phyloP scores from a whole-genome alignment of 2,797 vertebrate genomes.

The Brachymystax lenok region DNA sequence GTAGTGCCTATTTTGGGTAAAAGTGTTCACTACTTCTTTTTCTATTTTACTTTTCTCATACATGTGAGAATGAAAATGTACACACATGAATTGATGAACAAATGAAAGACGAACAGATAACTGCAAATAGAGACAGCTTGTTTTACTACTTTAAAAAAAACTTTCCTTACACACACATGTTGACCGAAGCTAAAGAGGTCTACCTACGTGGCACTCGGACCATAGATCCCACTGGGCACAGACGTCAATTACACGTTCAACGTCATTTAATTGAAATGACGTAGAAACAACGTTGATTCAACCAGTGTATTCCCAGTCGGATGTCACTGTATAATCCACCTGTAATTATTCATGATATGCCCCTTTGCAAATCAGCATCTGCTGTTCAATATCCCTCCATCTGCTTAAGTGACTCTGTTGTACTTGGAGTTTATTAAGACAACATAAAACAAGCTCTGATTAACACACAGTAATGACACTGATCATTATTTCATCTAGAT shows the following conservation, averaged over 20 bases:
- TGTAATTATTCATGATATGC: slow-evolving; percentile 85
- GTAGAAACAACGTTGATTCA: too few relatives aligned
- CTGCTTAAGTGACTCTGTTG: slow-evolving; percentile 81
- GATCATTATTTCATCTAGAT: slow-evolving; percentile 27
- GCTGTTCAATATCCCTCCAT: slow-evolving; percentile 84
- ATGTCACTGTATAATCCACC: slow-evolving; percentile 71
- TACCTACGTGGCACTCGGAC: slow-evolving; percentile 37
- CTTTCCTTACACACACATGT: slow-evolving; percentile 3
- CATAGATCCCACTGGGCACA: slow-evolving; percentile 51
- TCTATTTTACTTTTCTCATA: too few relatives aligned
- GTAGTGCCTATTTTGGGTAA: too few relatives aligned
- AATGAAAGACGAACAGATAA: too few relatives aligned
- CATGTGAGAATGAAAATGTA: too few relatives aligned
- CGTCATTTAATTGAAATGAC: too few relatives aligned
- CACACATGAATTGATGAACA: too few relatives aligned
- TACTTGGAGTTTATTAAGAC: slow-evolving; percentile 27
- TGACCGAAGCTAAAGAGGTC: slow-evolving; percentile 20
- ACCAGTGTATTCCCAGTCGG: too few relatives aligned
- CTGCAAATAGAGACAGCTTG: too few relatives aligned
- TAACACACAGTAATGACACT: slow-evolving; percentile 22
- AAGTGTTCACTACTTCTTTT: too few relatives aligned
- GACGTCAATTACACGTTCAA: too few relatives aligned
- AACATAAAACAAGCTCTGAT: slow-evolving; percentile 27
- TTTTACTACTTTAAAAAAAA: too few relatives aligned
- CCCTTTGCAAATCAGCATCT: slow-evolving; percentile 81